These are phyloP conservation scores for Cerastis rubricosa DNA, from an alignment of 2,888 invertebrate genomes.

Conservation along the genomic window DNA sequence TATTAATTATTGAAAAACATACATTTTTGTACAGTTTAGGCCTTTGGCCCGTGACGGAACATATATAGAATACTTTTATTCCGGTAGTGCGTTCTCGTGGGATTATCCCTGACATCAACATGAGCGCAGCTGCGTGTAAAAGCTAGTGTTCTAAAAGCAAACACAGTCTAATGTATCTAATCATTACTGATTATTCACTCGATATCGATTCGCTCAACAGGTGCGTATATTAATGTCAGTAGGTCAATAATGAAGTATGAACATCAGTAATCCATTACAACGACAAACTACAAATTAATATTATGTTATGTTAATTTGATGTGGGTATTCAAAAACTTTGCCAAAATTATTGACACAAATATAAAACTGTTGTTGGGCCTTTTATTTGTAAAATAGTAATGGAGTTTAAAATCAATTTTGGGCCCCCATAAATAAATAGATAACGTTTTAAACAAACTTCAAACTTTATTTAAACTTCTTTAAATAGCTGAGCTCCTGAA, in stretches of 20 bases:
- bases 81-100: neutral
- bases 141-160: neutral
- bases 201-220: constrained; percentile 35
- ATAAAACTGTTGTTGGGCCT: neutral
- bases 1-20: no score
- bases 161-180: neutral
- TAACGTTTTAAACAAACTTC: neutral
- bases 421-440: neutral
- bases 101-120: neutral
- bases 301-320: neutral
- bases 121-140: neutral
- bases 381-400: neutral
- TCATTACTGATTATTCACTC: constrained; percentile 20
- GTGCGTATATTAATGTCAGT: constrained; percentile 34
- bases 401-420: neutral
- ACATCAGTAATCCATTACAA: neutral
- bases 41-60: no score
- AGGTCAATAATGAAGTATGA: constrained; percentile 30
- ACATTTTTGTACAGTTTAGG: no score
- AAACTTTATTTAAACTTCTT: neutral
- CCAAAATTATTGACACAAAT: neutral
- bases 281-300: constrained; percentile 1
- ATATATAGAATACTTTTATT: neutral
- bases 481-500: neutral
- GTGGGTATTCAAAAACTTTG: neutral